Conservation (phyloP, 1,140 invertebrate genomes). For the Zaprionus taronus region DNA sequence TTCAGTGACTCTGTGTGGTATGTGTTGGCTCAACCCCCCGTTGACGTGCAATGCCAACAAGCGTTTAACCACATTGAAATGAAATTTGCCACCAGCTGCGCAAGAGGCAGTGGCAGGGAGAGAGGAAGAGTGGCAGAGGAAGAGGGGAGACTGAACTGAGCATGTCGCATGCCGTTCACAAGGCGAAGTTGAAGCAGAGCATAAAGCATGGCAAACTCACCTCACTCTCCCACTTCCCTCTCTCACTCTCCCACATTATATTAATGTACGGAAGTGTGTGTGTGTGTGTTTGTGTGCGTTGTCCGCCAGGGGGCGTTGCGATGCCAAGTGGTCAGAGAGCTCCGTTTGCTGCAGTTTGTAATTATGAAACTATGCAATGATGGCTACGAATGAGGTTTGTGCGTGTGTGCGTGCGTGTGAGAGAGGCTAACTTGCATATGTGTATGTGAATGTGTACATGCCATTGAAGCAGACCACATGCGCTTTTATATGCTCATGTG, state of each 20-base stretch:
- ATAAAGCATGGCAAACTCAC: constrained; percentile 34
- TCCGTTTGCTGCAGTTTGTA: constrained; percentile 61
- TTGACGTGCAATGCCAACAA: constrained; percentile 77
- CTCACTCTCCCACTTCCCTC: neutral
- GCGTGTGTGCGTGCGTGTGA: neutral
- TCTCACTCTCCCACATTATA: neutral
- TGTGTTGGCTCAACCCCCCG: constrained; percentile 48
- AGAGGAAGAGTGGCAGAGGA: constrained; percentile 1
- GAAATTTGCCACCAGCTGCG: constrained; percentile 74
- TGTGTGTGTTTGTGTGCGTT: constrained; percentile 32
- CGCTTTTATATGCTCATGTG: constrained; percentile 28
- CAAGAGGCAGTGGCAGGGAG: neutral
- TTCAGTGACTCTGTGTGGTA: constrained; percentile 9
- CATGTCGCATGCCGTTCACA: constrained; percentile 72
- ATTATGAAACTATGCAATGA: constrained; percentile 76
- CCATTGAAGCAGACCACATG: constrained; percentile 30
- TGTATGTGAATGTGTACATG: constrained; percentile 2
- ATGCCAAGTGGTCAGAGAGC: constrained; percentile 58
- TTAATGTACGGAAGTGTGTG: constrained; percentile 5
- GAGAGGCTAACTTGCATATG: neutral
- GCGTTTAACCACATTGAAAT: constrained; percentile 72
- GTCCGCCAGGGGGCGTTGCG: constrained; percentile 40
- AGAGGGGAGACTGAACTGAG: constrained; percentile 13
- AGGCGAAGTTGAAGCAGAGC: constrained; percentile 46
- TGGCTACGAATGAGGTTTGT: constrained; percentile 31